Conservation (phyloP, 2,797 vertebrate species). For the Cossypha caffra region DNA sequence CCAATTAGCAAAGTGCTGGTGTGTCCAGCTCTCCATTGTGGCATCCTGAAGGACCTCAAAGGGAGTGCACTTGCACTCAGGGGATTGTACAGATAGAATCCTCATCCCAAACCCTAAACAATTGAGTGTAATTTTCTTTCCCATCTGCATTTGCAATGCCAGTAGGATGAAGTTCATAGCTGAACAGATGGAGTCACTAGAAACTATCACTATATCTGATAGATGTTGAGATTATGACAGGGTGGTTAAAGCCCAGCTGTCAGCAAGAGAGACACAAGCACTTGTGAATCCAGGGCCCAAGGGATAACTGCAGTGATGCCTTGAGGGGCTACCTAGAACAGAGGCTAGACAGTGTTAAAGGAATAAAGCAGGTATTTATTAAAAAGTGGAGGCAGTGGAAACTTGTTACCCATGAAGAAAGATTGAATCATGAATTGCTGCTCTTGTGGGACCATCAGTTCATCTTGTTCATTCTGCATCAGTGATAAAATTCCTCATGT, state of each 20-base stretch:
- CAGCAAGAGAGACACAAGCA: neutral
- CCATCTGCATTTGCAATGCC: neutral
- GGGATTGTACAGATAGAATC: neutral
- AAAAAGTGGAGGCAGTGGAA: neutral
- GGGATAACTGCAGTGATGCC: neutral
- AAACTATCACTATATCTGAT: neutral
- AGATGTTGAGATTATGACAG: neutral
- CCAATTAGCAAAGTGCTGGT: too few species aligned
- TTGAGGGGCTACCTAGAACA: neutral
- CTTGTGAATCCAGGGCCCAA: neutral
- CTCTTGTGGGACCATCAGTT: neutral
- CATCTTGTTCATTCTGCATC: neutral
- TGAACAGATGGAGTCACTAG: slow-evolving; percentile 28
- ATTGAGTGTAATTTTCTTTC: neutral
- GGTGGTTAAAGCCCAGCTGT: neutral
- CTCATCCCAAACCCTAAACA: neutral
- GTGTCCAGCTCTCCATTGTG: neutral
- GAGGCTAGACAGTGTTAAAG: neutral
- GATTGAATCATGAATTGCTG: neutral
- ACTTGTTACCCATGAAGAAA: neutral
- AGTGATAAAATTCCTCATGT: neutral
- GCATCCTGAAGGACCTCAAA: fast-evolving
- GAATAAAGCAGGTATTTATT: neutral
- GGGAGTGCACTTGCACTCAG: neutral
- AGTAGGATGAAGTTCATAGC: neutral